Base-by-base conservation (phyloP, 2,888 invertebrate genomes). In the Abrostola tripartita region DNA sequence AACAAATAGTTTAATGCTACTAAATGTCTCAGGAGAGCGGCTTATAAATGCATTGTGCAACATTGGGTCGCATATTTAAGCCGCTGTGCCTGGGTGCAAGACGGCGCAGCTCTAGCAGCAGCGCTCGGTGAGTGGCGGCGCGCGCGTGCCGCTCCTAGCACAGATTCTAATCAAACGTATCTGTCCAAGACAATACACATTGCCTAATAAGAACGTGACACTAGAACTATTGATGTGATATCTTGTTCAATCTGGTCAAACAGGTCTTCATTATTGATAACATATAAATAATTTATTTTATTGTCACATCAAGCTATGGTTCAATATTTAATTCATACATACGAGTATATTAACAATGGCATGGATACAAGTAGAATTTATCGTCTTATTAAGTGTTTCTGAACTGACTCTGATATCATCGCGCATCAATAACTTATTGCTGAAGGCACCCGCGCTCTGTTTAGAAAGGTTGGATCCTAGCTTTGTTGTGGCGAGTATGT, bases 401-500 rank as follows among this genome's bases (percentile, higher is more conserved):
- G 5, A 61, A 65, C 68, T 65, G 68, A 61, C n/a, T 57, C 65
- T 87, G 87, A 85, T 87, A 82, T 87, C 87, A 88, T 81, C 81
- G 81, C 76, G 24, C 24, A 24, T 24, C 24, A 24, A 24, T 24
- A 24, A 24, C 24, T 2, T 24, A 24, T 24, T 81, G 71, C 78
- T 58, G 65, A 72, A 78, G 54, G 65, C 74, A 65, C 68, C 81
- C 78, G 80, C 62, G 65, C 71, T 76, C 66, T 77, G 74, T 81
- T 87, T 85, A 79, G 81, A 87, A 85, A 87, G 79, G 81, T 83
- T 90, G 89, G 90, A 87, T 91, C 90, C 91, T 89, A 83, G 80
- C 79, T 82, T 79, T 78, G 81, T 81, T 79, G 77, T 82, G 82
- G 80, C 72, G 76, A 78, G 81, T 66, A 70, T 69, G 81, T 81